Evolutionary conservation across 2,113 vertebrate species (phyloP), one percentile per base, ranked within the genome.

Genomic region (Nycticryphes semicollaris): DNA sequence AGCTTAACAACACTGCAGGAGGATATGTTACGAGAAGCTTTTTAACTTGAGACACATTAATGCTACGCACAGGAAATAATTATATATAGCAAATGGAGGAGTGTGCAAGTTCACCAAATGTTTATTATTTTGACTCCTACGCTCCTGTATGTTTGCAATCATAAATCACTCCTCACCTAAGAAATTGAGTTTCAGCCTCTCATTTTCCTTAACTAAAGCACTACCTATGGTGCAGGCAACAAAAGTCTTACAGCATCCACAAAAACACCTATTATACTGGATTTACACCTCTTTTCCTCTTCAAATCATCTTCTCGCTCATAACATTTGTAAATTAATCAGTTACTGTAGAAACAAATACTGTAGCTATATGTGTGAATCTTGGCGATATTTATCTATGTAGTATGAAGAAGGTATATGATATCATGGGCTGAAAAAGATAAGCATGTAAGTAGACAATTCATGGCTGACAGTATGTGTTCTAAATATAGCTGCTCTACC

Each of bases 161-260:
- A 90, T 91, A 95, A 97, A 96, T 95, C 95, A 93, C 90, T 88
- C 68, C 85, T 90, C 92, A 88, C 82, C 92, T 94, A 77, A 90
- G 88, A 96, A 96, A 96, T 50, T 93, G 93, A 86, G 54, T 76
- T 87, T 70, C 23, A 74, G 54, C 20, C 31, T 53, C 63, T 81
- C 28, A n/a, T 88, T 96, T 93, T 93, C 75, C 75, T 85, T 69
- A 84, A 59, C 70, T 43, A 57, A 77, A 86, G 13, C 28, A 79
- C 50, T 87, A 66, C 69, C 48, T 66, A 37, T 17, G 70, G 74
- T 39, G 59, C 31, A 80, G 77, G 41, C 67, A 89, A 83, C 70
- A 83, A 88, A 87, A 93, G 12, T 12, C 18, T 80, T 19, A 73
- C 0, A 88, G 54, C n/a, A 83, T 24, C 28, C n/a, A 51, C 24